Percentiles rank a stretch among this genome's conserved stretches.
Conservation (phyloP, 2,888 invertebrate species). For the Cephus nigrinus region DNA sequence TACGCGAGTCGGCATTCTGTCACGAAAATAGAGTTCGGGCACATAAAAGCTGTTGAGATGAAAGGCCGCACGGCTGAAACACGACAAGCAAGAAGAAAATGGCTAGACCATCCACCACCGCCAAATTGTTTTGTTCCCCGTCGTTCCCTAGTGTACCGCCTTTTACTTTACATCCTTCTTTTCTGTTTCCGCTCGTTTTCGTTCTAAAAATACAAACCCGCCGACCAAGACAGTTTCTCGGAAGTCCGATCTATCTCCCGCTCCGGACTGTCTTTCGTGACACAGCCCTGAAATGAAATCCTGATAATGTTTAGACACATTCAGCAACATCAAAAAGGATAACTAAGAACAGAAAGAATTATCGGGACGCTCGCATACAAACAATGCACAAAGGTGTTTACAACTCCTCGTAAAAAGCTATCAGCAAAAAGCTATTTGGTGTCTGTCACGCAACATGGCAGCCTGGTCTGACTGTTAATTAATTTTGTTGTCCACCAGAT, state of each 20-base stretch:
- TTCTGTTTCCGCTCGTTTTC: conserved; percentile 21
- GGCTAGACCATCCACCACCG: conserved; percentile 3
- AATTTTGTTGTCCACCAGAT: neutral
- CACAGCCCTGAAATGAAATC: neutral
- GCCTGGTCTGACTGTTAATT: neutral
- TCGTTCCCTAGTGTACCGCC: neutral
- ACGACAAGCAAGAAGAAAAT: neutral
- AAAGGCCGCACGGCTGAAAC: neutral
- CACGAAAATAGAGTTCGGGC: conserved; percentile 6
- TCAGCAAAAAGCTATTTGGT: neutral
- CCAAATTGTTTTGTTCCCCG: conserved; percentile 7
- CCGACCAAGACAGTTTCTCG: conserved; percentile 1
- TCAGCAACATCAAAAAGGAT: neutral
- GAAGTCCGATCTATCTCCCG: neutral
- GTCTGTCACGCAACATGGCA: neutral
- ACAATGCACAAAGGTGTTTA: neutral
- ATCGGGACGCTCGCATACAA: neutral
- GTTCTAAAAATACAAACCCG: conserved; percentile 6
- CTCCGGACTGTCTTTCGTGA: neutral
- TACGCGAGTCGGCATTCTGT: neutral
- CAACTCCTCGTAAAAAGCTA: neutral
- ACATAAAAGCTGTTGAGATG: conserved; percentile 1
- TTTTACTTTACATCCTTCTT: conserved; percentile 15
- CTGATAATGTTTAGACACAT: neutral
- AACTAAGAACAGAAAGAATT: neutral